Evolutionary conservation across 2,113 vertebrate species (phyloP), one percentile per base, ranked within the genome.

Genomic region (Tragulus kanchil): DNA sequence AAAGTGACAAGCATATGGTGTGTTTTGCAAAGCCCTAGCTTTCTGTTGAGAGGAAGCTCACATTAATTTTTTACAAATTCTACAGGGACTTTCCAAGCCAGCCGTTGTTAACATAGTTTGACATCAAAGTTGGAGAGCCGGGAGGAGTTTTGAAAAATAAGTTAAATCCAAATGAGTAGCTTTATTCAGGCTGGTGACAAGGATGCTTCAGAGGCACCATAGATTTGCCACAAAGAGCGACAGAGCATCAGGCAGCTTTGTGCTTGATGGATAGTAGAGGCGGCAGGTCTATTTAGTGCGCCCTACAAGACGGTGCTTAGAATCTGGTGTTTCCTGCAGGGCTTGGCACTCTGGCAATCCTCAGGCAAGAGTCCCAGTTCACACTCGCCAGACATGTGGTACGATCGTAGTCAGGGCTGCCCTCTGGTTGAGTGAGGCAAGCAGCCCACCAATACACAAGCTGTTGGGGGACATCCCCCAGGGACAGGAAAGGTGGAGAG

Each of bases 1-100:
- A 98, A 98, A 98, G 98, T 99, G 99, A 99, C 98, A 99, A 99
- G 98, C 99, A 99, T 99, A 99, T 99, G 98, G 99, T 96, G 97
- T 97, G 95, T 98, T 99, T 98, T 99, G 98, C 98, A 99, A 98
- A 98, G 96, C 98, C 97, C 97, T 96, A 94, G 98, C 95, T 98
- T 99, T 99, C 98, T 98, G 97, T 98, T 98, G 98, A 98, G 98
- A 98, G 96, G 97, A 98, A 97, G 95, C 98, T 98, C 98, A 98
- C 98, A 98, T 98, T 99, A 98, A 99, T 98, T 98, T 98, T 97
- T 97, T 98, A 97, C 91, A 97, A 98, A 98, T 98, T 97, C 98
- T 98, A 91, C 96, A 91, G 98, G 98, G 98, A 98, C 89, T 98
- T 98, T 96, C 97, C 93, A 98, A 98, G 97, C 86, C 98, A 98